Evolutionary conservation across 2,888 invertebrate species (phyloP).

Genomic region (Endotricha flammealis): DNA sequence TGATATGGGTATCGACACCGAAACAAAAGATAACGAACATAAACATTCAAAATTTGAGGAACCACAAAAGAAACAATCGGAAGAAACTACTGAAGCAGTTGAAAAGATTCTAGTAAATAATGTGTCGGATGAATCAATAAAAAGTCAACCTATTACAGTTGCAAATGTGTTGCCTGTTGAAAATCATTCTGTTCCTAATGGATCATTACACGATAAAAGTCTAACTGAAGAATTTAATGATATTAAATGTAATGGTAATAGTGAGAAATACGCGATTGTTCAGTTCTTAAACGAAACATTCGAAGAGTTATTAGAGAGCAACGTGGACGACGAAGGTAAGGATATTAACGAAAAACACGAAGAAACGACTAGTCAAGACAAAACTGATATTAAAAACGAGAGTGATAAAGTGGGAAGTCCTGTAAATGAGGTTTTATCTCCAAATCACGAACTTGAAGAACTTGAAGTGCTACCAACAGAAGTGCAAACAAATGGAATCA

Average conservation of each 20-base stretch:
- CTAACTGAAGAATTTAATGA: constrained; percentile 16
- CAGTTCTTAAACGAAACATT: constrained; percentile 61
- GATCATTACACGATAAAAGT: constrained; percentile 16
- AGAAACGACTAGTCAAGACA: constrained; percentile 28
- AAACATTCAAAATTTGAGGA: not conserved
- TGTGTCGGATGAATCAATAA: constrained; percentile 1
- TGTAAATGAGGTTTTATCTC: constrained; percentile 18
- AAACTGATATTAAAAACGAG: constrained; percentile 10
- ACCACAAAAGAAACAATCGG: not conserved
- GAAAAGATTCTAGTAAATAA: constrained; percentile 9
- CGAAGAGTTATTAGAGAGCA: constrained; percentile 66
- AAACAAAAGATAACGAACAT: not conserved
- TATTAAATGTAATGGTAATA: constrained; percentile 44
- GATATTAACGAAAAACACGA: constrained; percentile 37
- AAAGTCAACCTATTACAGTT: not conserved
- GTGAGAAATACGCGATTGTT: constrained; percentile 59
- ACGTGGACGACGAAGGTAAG: constrained; percentile 60
- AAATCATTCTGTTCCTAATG: constrained; percentile 16
- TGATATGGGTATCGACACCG: constrained; percentile 11
- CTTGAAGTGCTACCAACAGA: constrained; percentile 24
- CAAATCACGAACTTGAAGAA: constrained; percentile 22
- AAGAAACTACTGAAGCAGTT: constrained; percentile 2
- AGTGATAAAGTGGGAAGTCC: constrained; percentile 4
- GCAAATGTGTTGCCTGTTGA: constrained; percentile 1
- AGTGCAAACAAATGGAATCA: constrained; percentile 29